Base-by-base conservation (phyloP, 2,797 vertebrate species). In the Microcaecilia unicolor region DNA sequence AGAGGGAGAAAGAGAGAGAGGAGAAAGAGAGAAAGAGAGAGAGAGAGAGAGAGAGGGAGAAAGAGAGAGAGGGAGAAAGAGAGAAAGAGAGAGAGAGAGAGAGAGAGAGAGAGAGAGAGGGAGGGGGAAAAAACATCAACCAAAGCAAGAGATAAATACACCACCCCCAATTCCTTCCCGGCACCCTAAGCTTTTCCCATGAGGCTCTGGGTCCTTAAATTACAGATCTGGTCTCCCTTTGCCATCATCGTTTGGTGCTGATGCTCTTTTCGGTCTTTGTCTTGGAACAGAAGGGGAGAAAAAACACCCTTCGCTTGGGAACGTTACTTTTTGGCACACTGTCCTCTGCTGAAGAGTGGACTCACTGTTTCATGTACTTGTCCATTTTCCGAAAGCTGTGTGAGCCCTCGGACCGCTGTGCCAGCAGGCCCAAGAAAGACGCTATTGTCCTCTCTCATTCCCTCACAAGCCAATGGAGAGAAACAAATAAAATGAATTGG, bases 361-460 rank as follows among this genome's bases (percentile, higher is more conserved):
- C 39, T 30, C 43, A 34, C 39, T 58, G 67, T 65, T 23, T 37
- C 29, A 9, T 25, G 37, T 34, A 38, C 28, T 13, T 4, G 25
- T 34, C 36, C 44, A 38, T 49, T 53, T 19, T 19, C 30, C 10
- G 28, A 42, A 31, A 23, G 18, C 34, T 28, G 37, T 28, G 37
- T 6, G 4, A 27, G 8, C 23, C 41, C 32, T 0, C 1, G 14
- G 15, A 9, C 6, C 32, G 40, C 29, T 8, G 9, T 57, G 48
- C 61, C 61, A 65, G 47, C 29, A 41, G 35, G 44, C 37, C 18
- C 3, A 25, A 43, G 45, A 46, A 66, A 49, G 29, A 19, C 20
- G 8, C 12, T 22, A 48, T 60, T 70, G 44, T 56, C 27, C 15
- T 12, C 3, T 11, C 7, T 22, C 26, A 22, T 24, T 19, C 13